Conservation (phyloP, 1,140 invertebrate species). For the Hycleus phaleratus region DNA sequence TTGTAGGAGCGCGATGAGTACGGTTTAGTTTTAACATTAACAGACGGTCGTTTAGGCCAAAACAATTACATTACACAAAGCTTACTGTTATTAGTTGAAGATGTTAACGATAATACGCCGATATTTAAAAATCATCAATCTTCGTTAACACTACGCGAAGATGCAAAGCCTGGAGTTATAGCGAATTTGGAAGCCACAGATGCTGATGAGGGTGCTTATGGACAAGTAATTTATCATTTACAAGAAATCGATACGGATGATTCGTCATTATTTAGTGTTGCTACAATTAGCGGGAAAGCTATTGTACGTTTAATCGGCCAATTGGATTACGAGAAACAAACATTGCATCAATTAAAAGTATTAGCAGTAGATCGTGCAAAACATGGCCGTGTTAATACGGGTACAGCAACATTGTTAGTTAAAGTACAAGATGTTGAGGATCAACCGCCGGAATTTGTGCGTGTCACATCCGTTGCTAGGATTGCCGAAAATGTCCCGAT, state of each 20-base stretch:
- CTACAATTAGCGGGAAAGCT: slow-evolving; percentile 82
- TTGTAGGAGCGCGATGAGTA: slow-evolving; percentile 76
- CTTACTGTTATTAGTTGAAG: slow-evolving; percentile 78
- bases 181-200: slow-evolving; percentile 80
- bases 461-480: slow-evolving; percentile 76
- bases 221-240: slow-evolving; percentile 58
- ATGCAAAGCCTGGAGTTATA: slow-evolving; percentile 64
- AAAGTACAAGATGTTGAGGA: slow-evolving; percentile 85
- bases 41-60: slow-evolving; percentile 77
- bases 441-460: slow-evolving; percentile 82
- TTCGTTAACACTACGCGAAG: slow-evolving; percentile 70
- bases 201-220: slow-evolving; percentile 83
- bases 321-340: slow-evolving; percentile 83
- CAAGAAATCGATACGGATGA: slow-evolving; percentile 74
- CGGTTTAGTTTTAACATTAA: slow-evolving; percentile 77
- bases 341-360: slow-evolving; percentile 77
- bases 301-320: slow-evolving; percentile 64
- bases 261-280: slow-evolving; percentile 65
- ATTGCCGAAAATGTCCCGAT: slow-evolving; percentile 77
- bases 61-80: slow-evolving; percentile 87
- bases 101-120: slow-evolving; percentile 86
- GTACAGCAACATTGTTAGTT: slow-evolving; percentile 78
- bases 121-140: slow-evolving; percentile 79
- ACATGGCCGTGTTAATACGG: slow-evolving; percentile 72
- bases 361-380: slow-evolving; percentile 79